Evolutionary conservation across 2,888 invertebrate genomes (phyloP).

Genomic region (Diadegma fenestrale): DNA sequence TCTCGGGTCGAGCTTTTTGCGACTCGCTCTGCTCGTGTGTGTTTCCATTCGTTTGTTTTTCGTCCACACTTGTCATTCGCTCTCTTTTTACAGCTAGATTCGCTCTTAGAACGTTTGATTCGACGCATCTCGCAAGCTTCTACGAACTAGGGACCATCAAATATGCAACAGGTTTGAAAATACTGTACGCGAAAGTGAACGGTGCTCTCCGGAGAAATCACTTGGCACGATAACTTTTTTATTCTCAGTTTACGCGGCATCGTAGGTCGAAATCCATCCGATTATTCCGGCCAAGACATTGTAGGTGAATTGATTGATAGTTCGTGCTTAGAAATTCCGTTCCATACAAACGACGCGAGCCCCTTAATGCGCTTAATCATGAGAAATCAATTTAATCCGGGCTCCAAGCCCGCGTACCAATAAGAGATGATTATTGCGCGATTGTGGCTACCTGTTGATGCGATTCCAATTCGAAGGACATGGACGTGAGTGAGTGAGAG

Average conservation of each 20-base stretch:
- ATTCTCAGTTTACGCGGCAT: not conserved
- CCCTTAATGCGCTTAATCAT: constrained; percentile 32
- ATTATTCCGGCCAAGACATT: not conserved
- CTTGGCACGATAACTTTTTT: constrained; percentile 48
- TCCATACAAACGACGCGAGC: not conserved
- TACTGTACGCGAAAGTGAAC: constrained; percentile 32
- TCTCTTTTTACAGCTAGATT: not conserved
- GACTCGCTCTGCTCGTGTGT: constrained; percentile 53
- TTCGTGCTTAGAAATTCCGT: constrained; percentile 47
- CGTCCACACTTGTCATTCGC: constrained; percentile 15
- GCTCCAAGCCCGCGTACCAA: not conserved
- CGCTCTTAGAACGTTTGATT: constrained; percentile 5
- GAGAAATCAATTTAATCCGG: constrained; percentile 44
- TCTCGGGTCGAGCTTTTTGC: constrained; percentile 67
- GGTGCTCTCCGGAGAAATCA: constrained; percentile 36
- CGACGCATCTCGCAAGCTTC: not conserved
- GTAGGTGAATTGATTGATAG: constrained; percentile 36
- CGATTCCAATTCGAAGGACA: constrained; percentile 32
- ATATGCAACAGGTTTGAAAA: constrained; percentile 53
- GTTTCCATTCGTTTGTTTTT: constrained; percentile 51
- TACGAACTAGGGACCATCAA: not conserved
- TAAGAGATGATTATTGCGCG: constrained; percentile 27
- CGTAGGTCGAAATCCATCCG: not conserved
- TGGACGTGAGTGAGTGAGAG: not conserved
- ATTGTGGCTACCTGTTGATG: constrained; percentile 39